Base-by-base conservation (phyloP, 2,888 invertebrate species). In the Epistrophella euchroma region DNA sequence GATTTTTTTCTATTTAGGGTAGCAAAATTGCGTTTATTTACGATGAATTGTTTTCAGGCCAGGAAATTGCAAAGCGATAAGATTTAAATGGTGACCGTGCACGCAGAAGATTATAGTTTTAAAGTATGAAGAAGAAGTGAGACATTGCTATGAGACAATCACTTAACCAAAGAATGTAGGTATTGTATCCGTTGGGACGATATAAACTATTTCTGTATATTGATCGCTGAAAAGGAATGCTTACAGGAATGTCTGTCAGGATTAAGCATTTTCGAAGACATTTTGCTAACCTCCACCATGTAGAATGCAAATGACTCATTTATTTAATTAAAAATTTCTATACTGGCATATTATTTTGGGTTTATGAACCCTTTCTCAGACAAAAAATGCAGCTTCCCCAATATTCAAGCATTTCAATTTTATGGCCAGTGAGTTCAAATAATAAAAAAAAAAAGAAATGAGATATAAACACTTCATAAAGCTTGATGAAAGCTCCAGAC, bases 51-150 rank as follows among this genome's bases (percentile, higher is more conserved):
- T 64, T 60, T 68, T 52, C 68, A 76, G 72, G 43, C 13, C 58
- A 80, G 76, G 80, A 80, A 73, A 85, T 80, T 85, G 80, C 71
- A 56, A 72, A 85, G 80, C 76, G 43, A 85, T 85, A 66, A 71
- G 47, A 72, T 60, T 72, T 55, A 68, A 60, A 72, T 71, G 35
- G 13, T 22, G 52, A 52, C 68, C 2, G 2, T 4, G 28, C 0
- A 37, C 22, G 22, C 22, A 40, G 13, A 3, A 40, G 40, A 13
- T 37, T 37, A n/a, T n/a, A 28, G 9, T 17, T 7, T n/a, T 22
- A 15, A 40, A 40, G 15, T 1, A 4, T 13, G 13, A 19, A 58
- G 11, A 32, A 37, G 19, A 37, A 58, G 32, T 15, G 35, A 58
- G 28, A 15, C 7, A 52, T 52, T 25, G 25, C 25, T 2, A 35